Evolutionary conservation across 2,888 invertebrate species (phyloP).

Genomic region (Drosophila atripex): DNA sequence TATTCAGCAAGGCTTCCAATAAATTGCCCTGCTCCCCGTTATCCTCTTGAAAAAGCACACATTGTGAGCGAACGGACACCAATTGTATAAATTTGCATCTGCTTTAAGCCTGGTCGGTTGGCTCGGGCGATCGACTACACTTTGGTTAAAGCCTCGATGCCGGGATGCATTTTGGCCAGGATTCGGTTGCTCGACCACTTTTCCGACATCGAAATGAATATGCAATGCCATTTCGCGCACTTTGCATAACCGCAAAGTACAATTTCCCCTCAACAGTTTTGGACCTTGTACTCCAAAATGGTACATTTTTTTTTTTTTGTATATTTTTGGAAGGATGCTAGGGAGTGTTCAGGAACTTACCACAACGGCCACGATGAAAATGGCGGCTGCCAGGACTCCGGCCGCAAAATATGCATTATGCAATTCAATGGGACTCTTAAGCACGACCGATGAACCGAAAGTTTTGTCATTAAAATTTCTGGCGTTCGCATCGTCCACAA

Average conservation of each 20-base stretch:
- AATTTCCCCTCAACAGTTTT: slow-evolving; percentile 64
- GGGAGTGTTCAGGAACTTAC: slow-evolving; percentile 84
- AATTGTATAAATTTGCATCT: slow-evolving; percentile 55
- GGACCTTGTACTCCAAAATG: slow-evolving; percentile 15
- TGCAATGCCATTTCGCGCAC: slow-evolving; percentile 62
- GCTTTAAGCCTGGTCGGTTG: slow-evolving; percentile 42
- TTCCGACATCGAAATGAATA: slow-evolving; percentile 71
- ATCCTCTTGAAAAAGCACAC: slow-evolving; percentile 22
- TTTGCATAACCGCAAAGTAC: slow-evolving; percentile 67
- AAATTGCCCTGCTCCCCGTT: slow-evolving; percentile 20
- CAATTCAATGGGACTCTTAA: slow-evolving; percentile 86
- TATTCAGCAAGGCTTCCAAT: slow-evolving; percentile 20
- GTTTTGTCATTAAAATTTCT: slow-evolving; percentile 84
- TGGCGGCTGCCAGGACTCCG: slow-evolving; percentile 90
- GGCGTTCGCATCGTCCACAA: slow-evolving; percentile 83
- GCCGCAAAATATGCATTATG: slow-evolving; percentile 92
- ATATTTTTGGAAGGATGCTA: neutral
- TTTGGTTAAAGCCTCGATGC: slow-evolving; percentile 29
- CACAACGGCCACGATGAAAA: slow-evolving; percentile 90
- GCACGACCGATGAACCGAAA: slow-evolving; percentile 83
- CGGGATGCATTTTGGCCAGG: slow-evolving; percentile 14
- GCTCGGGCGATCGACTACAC: slow-evolving; percentile 53
- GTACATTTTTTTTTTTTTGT: slow-evolving; percentile 13
- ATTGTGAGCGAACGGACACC: slow-evolving; percentile 22
- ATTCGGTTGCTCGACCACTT: slow-evolving; percentile 34